A percentile compares a stretch with the other conserved stretches of the same genome.
Evolutionary conservation across 2,797 vertebrate genomes (phyloP).

Genomic region (Euphonia xanthogaster): DNA sequence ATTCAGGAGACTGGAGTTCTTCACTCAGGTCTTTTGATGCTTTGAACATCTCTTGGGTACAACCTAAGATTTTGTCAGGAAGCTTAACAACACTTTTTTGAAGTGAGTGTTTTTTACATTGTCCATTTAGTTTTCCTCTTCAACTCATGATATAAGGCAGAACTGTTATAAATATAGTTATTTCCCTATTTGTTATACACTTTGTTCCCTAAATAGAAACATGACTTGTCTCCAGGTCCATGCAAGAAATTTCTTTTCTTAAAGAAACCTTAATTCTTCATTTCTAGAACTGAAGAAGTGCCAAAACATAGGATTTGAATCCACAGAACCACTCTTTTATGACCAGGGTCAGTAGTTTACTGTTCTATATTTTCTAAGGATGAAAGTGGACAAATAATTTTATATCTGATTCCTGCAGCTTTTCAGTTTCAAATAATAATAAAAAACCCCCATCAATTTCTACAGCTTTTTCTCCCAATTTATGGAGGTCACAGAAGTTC

Average conservation of each 20-base stretch:
- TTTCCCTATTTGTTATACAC: not conserved
- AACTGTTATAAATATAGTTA: not conserved
- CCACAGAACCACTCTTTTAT: not conserved
- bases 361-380: not conserved
- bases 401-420: not conserved
- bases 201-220: not conserved
- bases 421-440: not conserved
- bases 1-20: not conserved
- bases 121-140: not conserved
- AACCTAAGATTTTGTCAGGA: not conserved
- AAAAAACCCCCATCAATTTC: accelerated
- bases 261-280: not conserved
- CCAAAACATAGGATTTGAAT: not conserved
- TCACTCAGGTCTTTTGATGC: not conserved
- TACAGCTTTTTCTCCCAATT: not conserved
- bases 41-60: not conserved
- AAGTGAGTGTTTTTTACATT: not conserved
- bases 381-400: not conserved
- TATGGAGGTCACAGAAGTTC: not conserved
- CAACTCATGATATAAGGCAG: not conserved
- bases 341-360: not conserved
- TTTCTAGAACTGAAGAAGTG: not conserved
- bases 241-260: not conserved
- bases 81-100: not conserved
- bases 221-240: not conserved